Base-by-base conservation (phyloP, 2,113 vertebrate species). In the Pterophyllum scalare region DNA sequence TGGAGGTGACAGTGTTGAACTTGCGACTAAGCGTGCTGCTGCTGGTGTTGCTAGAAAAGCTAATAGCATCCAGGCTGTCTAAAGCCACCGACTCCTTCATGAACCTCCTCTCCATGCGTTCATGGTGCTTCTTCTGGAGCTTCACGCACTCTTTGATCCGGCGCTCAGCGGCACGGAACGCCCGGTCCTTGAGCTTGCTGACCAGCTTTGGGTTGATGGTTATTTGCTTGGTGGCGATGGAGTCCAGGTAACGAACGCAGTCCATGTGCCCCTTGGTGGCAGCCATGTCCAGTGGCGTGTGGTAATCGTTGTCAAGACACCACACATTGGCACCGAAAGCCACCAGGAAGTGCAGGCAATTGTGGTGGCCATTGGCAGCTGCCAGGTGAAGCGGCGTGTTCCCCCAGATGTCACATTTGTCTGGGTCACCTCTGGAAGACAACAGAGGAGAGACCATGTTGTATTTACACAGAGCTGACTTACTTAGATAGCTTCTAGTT, bases 251-350 rank as follows among this genome's bases (percentile, higher is more conserved):
- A 62, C 98, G 96, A 35, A 99, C 98, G 2, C 98, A 97, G 84
- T 98, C 97, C 98, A 99, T 98, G 96, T 99, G 98, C 38, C 95
- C 96, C 89, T 99, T 99, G 95, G 97, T 95, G 91, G 98, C 98
- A 13, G 97, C 97, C 98, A 99, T 98, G 94, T 99, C 98, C 95
- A 99, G 95, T 0, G 98, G 98, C 0, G 98, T 99, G 94, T 99
- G 98, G 94, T 98, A 99, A 94, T 99, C 98, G 2, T 99, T 99
- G 96, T 99, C 98, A 94, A 99, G 96, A 95, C 98, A 98, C 98
- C 98, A 99, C 92, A 98, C 97, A 92, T 99, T 99, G 96, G 98
- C 98, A 88, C 98, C 98, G 81, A 99, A 99, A 10, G 97, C 97
- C 93, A 99, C 98, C 94, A 99, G 94, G 96, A 99, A 99, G 88